Conservation (phyloP, 2,113 vertebrate species). For the Anolis sagrei region DNA sequence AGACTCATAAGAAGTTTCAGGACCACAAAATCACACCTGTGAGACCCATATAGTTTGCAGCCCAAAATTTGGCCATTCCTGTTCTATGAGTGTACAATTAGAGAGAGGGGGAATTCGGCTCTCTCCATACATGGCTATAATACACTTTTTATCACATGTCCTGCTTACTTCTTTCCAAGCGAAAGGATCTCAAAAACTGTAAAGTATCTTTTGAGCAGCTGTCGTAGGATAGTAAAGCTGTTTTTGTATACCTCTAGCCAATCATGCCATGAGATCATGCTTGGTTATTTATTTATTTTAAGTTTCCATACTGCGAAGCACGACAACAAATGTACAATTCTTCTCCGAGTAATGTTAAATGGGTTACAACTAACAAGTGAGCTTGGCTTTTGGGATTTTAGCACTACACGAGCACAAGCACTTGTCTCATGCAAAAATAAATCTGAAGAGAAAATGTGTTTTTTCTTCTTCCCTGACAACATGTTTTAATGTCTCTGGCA, state of each 20-base stretch:
- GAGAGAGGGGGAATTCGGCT: no score
- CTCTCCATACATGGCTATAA: no score
- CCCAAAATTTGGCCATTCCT: no score
- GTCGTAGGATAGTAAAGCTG: background rate
- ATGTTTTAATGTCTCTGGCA: background rate
- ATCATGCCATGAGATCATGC: background rate
- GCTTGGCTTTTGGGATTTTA: background rate
- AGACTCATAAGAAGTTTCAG: no score
- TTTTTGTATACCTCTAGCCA: background rate
- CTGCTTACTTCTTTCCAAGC: no score
- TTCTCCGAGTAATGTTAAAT: background rate
- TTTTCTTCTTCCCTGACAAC: background rate
- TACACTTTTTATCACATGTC: no score
- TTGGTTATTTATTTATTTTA: background rate
- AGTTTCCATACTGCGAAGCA: background rate
- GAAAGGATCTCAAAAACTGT: no score
- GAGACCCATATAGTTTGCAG: no score
- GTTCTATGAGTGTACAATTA: no score
- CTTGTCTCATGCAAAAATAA: conserved; percentile 19
- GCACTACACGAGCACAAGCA: background rate
- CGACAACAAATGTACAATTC: background rate
- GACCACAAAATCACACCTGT: no score
- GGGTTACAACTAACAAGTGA: background rate
- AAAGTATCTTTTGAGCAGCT: background rate
- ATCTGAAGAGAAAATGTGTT: background rate